Evolutionary conservation across 2,113 vertebrate genomes (phyloP).

Genomic region (Oryctolagus cuniculus): mOryCun1.1 NC_091432.1:7700501-7701000

Average conservation of each 20-base stretch:
- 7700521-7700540: background rate
- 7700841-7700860: background rate
- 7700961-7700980: too few relatives aligned
- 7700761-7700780: background rate
- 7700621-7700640: background rate
- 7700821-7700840: background rate
- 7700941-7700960: too few relatives aligned
- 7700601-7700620: too few relatives aligned
- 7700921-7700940: too few relatives aligned
- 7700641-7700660: background rate
- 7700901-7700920: too few relatives aligned
- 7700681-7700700: background rate
- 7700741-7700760: background rate
- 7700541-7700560: background rate
- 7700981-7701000: too few relatives aligned
- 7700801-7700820: background rate
- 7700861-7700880: background rate
- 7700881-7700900: background rate
- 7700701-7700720: background rate
- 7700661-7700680: background rate
- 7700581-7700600: too few relatives aligned
- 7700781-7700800: background rate
- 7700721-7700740: background rate
- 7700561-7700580: background rate
- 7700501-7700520: background rate